These are phyloP conservation scores for Goniozus legneri DNA, from an alignment of 1,140 invertebrate genomes.

Conservation along the genomic window DNA sequence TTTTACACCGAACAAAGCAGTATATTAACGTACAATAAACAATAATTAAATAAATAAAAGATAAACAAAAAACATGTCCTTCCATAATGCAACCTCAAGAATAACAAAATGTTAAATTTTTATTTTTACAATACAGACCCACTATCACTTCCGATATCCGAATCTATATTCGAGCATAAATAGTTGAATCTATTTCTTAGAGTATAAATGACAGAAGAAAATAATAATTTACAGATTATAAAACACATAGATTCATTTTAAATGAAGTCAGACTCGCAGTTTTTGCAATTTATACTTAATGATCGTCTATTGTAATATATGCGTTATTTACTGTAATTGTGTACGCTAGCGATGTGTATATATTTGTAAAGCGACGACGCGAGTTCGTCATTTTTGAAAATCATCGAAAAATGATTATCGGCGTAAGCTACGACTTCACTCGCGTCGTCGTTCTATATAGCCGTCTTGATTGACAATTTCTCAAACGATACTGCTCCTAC, in stretches of 20 bases:
- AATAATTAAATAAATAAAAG: too few species aligned
- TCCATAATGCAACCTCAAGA: conserved; percentile 50
- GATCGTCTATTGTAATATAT: conserved; percentile 32
- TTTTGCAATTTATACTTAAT: conserved; percentile 28
- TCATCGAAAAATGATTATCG: too few species aligned
- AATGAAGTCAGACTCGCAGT: conserved; percentile 23
- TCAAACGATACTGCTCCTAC: too few species aligned
- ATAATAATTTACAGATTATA: too few species aligned
- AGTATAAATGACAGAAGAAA: too few species aligned
- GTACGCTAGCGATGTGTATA: conserved; percentile 24
- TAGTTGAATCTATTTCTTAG: conserved; percentile 32
- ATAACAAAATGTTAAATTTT: conserved; percentile 47
- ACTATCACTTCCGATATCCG: conserved; percentile 35
- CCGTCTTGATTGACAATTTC: too few species aligned
- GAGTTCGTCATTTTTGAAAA: too few species aligned
- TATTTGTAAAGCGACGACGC: conserved; percentile 20
- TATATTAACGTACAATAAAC: conserved; percentile 46
- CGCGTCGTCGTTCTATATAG: too few species aligned
- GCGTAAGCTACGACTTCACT: too few species aligned
- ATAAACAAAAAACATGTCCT: conserved; percentile 51
- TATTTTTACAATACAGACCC: conserved; percentile 40
- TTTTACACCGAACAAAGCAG: conserved; percentile 46
- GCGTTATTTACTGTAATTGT: conserved; percentile 21
- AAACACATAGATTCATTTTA: conserved; percentile 32
- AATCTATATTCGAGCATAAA: conserved; percentile 30